Evolutionary conservation across 2,888 invertebrate genomes (phyloP).

Genomic region (Sceliomorpha sp.): DNA sequence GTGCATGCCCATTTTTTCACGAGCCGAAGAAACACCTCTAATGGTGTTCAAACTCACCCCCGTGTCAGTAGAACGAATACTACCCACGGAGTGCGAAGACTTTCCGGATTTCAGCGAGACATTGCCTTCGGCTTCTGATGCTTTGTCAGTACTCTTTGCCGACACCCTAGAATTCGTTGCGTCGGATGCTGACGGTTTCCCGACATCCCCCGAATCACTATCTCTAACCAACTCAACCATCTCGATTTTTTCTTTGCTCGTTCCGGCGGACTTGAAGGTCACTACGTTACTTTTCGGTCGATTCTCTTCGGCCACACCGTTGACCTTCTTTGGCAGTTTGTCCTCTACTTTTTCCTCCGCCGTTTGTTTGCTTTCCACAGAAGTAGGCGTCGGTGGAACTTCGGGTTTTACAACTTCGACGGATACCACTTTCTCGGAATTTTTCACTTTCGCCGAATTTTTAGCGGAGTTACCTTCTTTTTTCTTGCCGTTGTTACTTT

Average conservation of each 20-base stretch:
- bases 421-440: constrained; percentile 6
- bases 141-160: constrained; percentile 49
- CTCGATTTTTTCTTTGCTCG: too few relatives aligned
- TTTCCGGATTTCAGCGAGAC: constrained; percentile 67
- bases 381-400: constrained; percentile 11
- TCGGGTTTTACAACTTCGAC: constrained; percentile 23
- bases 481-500: too few relatives aligned
- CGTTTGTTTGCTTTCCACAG: background rate
- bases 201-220: constrained; percentile 22
- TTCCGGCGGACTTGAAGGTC: too few relatives aligned
- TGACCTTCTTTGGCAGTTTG: background rate
- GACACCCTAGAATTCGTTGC: constrained; percentile 23
- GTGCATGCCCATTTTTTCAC: constrained; percentile 74
- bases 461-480: background rate
- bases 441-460: constrained; percentile 8
- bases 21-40: constrained; percentile 74
- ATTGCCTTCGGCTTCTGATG: constrained; percentile 48
- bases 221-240: background rate
- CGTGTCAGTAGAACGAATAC: constrained; percentile 74
- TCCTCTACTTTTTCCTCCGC: background rate
- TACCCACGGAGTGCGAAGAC: constrained; percentile 70
- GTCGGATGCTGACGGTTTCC: constrained; percentile 26
- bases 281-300: too few relatives aligned
- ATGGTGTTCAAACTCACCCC: constrained; percentile 78
- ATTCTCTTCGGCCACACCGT: background rate